These are phyloP conservation scores for Channallabes apus DNA, from an alignment of 2,797 vertebrate genomes.

Conservation along the genomic window DNA sequence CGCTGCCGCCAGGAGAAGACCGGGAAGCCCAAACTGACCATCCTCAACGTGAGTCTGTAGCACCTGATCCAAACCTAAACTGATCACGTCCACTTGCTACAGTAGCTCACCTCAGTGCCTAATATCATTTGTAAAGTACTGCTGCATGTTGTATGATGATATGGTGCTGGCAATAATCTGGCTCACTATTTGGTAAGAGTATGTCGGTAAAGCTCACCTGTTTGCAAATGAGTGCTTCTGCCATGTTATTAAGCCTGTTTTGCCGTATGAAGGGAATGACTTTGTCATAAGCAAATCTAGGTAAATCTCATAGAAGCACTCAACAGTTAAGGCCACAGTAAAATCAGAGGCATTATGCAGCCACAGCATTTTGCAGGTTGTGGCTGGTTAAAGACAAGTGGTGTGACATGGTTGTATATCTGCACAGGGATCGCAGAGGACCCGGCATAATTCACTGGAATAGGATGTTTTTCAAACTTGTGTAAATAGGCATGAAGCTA, in stretches of 20 bases:
- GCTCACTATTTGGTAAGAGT: not conserved
- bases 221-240: not conserved
- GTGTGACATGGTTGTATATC: not conserved
- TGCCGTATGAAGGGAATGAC: not conserved
- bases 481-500: not conserved
- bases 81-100: not conserved
- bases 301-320: not conserved
- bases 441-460: not conserved
- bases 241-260: not conserved
- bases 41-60: constrained; percentile 86
- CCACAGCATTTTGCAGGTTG: not conserved
- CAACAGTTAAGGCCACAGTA: not conserved
- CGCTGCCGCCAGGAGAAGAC: constrained; percentile 91
- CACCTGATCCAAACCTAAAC: not conserved
- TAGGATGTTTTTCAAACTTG: not conserved
- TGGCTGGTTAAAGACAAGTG: not conserved
- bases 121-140: not conserved
- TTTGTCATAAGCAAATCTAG: not conserved
- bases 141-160: not conserved
- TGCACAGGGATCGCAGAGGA: not conserved
- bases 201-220: not conserved
- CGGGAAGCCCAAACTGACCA: constrained; percentile 87
- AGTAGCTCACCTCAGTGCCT: not conserved
- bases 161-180: too few relatives aligned
- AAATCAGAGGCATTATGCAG: not conserved